Evolutionary conservation across 1,140 invertebrate species (phyloP).

Genomic region (Calliphora vicina): DNA sequence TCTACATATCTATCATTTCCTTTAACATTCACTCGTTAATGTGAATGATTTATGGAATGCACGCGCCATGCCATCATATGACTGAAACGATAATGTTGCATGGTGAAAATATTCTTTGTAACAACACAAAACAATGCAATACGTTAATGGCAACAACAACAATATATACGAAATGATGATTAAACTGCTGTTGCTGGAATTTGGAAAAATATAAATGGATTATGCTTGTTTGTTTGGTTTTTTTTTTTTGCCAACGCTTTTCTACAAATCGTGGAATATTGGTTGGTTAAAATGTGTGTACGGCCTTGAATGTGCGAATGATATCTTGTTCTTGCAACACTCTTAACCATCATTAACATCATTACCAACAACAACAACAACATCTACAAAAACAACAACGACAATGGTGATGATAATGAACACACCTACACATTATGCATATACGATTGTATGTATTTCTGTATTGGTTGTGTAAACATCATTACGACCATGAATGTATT

Average conservation of each 20-base stretch:
- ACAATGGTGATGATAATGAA: conserved; percentile 23
- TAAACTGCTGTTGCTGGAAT: background rate
- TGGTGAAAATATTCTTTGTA: background rate
- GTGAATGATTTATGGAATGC: background rate
- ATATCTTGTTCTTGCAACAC: background rate
- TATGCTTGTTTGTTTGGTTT: background rate
- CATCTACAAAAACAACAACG: background rate
- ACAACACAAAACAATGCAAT: background rate
- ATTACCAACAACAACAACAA: background rate
- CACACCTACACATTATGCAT: background rate
- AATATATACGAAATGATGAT: background rate
- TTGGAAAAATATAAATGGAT: background rate
- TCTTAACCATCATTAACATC: conserved; percentile 1
- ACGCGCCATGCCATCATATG: background rate
- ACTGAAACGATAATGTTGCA: background rate
- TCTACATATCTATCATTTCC: background rate
- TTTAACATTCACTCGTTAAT: too few relatives aligned
- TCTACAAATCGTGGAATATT: too few relatives aligned
- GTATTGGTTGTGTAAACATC: conserved; percentile 24
- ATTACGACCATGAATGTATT: conserved; percentile 26
- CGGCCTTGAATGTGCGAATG: background rate
- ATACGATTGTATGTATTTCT: background rate
- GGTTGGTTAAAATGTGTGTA: background rate
- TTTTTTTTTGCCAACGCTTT: too few relatives aligned
- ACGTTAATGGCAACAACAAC: background rate